phyloP scores from a whole-genome alignment of 2,113 vertebrate species.

The Pyrgilauda ruficollis region DNA sequence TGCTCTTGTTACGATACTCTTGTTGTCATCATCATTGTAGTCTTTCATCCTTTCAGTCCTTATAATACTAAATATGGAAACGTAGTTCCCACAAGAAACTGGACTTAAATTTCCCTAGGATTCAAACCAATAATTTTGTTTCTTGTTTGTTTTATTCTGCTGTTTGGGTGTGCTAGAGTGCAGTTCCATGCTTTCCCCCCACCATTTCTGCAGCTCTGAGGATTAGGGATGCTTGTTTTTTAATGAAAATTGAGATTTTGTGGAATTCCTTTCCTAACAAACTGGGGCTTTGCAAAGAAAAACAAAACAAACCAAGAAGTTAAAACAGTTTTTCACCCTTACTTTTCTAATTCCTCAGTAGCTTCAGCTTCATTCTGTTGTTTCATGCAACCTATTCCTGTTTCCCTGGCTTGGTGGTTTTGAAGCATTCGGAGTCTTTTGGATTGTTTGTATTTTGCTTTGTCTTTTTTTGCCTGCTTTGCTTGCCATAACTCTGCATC shows the following conservation, averaged over 20 bases:
- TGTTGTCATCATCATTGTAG: not conserved
- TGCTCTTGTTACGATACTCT: not conserved
- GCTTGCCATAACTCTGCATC: not conserved
- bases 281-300: not conserved
- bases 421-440: not conserved
- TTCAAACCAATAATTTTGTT: not conserved
- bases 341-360: not conserved
- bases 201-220: not conserved
- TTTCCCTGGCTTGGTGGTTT: not conserved
- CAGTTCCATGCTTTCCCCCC: not conserved
- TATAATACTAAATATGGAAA: not conserved
- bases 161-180: not conserved
- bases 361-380: not conserved
- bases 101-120: not conserved
- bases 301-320: not conserved
- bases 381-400: not conserved
- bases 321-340: not conserved
- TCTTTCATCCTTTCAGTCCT: not conserved
- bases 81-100: not conserved
- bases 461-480: not conserved
- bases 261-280: not conserved
- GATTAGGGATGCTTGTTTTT: not conserved
- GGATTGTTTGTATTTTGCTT: not conserved
- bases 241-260: not conserved
- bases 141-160: not conserved